Evolutionary conservation across 2,113 vertebrate genomes (phyloP), one percentile per base, ranked within the genome.

Genomic region (Pitta sordida): DNA sequence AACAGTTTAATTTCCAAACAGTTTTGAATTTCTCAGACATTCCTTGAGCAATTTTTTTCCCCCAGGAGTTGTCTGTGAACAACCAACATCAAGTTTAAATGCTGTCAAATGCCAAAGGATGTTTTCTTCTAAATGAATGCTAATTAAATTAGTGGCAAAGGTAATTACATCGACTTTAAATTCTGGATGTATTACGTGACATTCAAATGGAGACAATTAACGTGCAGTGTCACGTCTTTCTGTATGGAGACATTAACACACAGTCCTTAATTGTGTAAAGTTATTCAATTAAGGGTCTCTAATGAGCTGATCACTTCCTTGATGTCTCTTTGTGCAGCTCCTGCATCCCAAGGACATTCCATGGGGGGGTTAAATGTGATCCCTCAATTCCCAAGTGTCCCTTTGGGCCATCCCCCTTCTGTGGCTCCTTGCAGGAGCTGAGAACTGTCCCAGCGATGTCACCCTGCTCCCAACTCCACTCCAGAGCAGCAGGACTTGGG

Each of bases 121-220:
- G 53, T 48, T 63, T 90, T 65, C 36, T 79, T 84, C 90, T 48
- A 74, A 67, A 70, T 29, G 76, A 84, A 82, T 77, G 78, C 41
- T 93, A 95, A 91, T 90, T 91, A 56, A 88, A 84, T 93, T 69
- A 83, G 70, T 32, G 60, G 62, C 56, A 62, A 37, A 69, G 71
- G 62, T 90, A 88, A 95, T 65, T 51, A 73, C 20, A 41, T 9
- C 65, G 67, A 65, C 48, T 85, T 86, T 65, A 59, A 77, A 75
- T 71, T 71, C 77, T 23, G n/a, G 32, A 13, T 27, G 9, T 14
- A 39, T 49, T 41, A 69, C 9, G 23, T 3, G 9, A 65, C 41
- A 69, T 53, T 63, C 58, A 82, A 44, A 77, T 9, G 1, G 2
- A 55, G 39, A 43, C 16, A 63, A 76, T 79, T 56, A 73, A 49